phyloP scores from a whole-genome alignment of 2,113 vertebrate genomes.

The Empidonax alnorum region DNA sequence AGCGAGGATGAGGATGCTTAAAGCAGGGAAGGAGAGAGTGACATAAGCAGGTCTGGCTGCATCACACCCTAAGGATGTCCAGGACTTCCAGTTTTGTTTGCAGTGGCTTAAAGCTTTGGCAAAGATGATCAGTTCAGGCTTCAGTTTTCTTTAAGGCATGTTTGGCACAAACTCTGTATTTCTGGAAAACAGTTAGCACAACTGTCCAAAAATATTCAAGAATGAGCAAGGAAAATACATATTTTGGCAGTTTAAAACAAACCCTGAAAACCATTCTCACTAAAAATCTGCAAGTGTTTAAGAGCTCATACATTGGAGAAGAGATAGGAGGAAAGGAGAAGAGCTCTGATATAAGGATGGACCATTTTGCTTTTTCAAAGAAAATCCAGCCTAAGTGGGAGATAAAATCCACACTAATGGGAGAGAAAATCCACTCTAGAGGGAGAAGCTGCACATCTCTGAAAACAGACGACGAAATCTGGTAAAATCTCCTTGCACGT shows the following conservation, averaged over 20 bases:
- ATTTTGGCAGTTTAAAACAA: neutral
- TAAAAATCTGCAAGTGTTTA: neutral
- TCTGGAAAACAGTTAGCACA: neutral
- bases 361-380: neutral
- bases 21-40: slow-evolving; percentile 1
- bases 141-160: neutral
- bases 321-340: neutral
- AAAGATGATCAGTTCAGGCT: neutral
- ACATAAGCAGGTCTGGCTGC: neutral
- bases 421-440: neutral
- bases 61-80: neutral
- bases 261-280: neutral
- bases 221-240: neutral
- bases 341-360: neutral
- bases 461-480: neutral
- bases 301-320: neutral
- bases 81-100: neutral
- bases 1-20: neutral
- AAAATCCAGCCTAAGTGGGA: neutral
- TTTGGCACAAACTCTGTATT: neutral
- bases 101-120: neutral
- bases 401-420: neutral
- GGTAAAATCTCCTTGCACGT: neutral
- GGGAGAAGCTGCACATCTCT: neutral
- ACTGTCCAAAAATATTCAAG: neutral